These are phyloP conservation scores for Polypterus bichir DNA, from an alignment of 2,113 vertebrate genomes.

Conservation along the genomic window DNA sequence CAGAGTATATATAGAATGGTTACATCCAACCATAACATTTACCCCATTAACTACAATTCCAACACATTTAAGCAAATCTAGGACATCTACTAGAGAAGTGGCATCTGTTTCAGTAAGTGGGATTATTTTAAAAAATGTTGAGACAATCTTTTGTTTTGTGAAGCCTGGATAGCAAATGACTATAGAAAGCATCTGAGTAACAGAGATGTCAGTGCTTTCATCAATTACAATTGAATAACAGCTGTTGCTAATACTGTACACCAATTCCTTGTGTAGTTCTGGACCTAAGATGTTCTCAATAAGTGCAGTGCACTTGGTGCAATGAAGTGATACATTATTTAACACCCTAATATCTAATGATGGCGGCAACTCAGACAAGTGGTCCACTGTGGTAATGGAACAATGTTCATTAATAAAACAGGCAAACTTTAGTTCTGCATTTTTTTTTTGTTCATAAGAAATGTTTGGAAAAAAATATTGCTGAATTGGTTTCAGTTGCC, in stretches of 20 bases:
- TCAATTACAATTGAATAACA: not conserved
- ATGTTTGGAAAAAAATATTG: too few species aligned
- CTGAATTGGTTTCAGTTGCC: too few species aligned
- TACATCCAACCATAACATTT: not conserved
- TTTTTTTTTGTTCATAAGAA: too few species aligned
- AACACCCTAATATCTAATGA: not conserved
- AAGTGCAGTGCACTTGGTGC: not conserved
- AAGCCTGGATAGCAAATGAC: not conserved
- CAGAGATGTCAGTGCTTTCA: not conserved
- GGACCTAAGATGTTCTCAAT: not conserved
- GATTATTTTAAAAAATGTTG: not conserved
- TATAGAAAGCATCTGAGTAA: not conserved
- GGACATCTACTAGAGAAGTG: not conserved
- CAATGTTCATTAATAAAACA: not conserved
- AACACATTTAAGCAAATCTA: not conserved
- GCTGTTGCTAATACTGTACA: not conserved
- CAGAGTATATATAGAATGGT: not conserved
- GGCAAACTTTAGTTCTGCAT: not conserved
- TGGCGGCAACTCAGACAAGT: not conserved
- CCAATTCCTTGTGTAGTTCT: not conserved
- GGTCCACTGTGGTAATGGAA: not conserved
- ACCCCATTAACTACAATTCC: conserved; percentile 4
- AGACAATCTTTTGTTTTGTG: not conserved
- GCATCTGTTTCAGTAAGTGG: not conserved
- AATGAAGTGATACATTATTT: not conserved